These are phyloP conservation scores for Phortica okadai DNA, from an alignment of 2,888 invertebrate species.

Conservation along the genomic window DNA sequence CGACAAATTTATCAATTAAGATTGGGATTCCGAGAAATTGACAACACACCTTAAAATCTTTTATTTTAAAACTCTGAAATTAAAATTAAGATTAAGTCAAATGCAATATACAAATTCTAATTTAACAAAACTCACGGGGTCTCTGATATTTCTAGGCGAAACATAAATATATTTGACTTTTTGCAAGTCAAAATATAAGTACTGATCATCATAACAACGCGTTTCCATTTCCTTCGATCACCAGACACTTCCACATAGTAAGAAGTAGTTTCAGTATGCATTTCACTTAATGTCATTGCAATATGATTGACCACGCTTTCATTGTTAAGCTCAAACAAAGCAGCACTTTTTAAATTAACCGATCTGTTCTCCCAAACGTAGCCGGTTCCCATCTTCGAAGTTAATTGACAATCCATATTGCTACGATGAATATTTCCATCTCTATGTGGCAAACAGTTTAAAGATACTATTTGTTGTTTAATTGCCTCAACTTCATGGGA, in stretches of 20 bases:
- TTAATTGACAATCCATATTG: background rate
- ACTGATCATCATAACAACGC: background rate
- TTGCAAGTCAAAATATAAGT: background rate
- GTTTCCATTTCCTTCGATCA: background rate
- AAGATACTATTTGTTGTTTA: background rate
- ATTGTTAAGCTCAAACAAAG: background rate
- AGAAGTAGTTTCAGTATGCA: too few species aligned
- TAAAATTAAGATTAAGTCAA: too few species aligned
- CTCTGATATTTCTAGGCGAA: background rate
- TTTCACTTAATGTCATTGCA: background rate
- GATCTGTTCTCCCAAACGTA: background rate
- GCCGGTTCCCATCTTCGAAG: background rate
- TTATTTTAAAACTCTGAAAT: too few species aligned
- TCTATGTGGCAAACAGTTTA: background rate
- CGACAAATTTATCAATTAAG: too few species aligned
- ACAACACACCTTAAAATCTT: too few species aligned
- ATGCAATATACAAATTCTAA: too few species aligned
- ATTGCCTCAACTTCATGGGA: background rate
- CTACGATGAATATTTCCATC: background rate
- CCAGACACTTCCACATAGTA: constrained; percentile 11
- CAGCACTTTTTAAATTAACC: background rate
- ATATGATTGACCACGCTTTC: background rate
- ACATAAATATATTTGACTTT: background rate
- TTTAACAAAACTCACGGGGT: background rate
- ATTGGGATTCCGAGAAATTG: too few species aligned